Base-by-base conservation (phyloP, 2,888 invertebrate species). In the Malachius bipustulatus region DNA sequence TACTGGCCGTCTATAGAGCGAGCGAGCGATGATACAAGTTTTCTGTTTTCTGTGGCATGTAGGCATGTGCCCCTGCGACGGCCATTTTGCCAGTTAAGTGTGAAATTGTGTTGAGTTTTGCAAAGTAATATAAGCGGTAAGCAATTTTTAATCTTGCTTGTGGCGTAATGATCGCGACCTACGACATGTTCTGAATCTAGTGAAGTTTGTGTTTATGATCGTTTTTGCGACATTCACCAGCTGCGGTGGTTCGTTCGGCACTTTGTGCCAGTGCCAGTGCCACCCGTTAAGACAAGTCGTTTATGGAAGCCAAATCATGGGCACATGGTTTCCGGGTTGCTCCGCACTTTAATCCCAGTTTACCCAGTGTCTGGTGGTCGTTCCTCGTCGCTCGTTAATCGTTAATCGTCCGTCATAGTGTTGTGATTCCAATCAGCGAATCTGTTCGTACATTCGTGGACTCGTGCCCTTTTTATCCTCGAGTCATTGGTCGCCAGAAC, bases 1-100 rank as follows among this genome's bases (percentile, higher is more conserved):
- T n/a, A n/a, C n/a, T n/a, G n/a, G n/a, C n/a, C n/a, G n/a, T n/a
- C n/a, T n/a, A n/a, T n/a, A n/a, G n/a, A n/a, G n/a, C n/a, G n/a
- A n/a, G 37, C 37, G 41, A 43, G 37, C 45, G 58, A 47, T 48
- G 55, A 51, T 57, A 51, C 48, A 45, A 51, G 40, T 14, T 35
- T 37, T 67, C 55, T 60, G 64, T 63, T 64, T 61, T 66, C 64
- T 59, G 66, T 71, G 71, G 73, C 72, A 73, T 73, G 73, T 72
- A 72, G 71, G 73, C 72, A 73, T 73, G 73, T 72, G 72, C 71
- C 71, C 71, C 67, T 64, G 66, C 63, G 70, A 71, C 73, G 70
- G 73, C 73, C 74, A 74, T 74, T 73, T 74, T 73, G 70, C 70
- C 69, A 63, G 70, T 71, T 71, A 67, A 64, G 69, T 66, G 69